Base-by-base conservation (phyloP, 2,113 vertebrate species). In the Vanacampus margaritifer region DNA sequence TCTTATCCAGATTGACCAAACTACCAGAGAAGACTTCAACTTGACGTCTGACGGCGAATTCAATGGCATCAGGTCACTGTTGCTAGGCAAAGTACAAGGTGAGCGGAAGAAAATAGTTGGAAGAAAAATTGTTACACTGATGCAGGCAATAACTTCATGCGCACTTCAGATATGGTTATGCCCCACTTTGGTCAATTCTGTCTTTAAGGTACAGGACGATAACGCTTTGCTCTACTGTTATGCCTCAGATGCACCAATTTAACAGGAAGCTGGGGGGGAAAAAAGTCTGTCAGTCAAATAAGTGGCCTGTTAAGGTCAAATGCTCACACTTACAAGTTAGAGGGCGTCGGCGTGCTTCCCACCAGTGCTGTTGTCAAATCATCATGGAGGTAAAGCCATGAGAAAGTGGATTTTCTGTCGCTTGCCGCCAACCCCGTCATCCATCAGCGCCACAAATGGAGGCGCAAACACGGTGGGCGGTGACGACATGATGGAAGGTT, bases 401-500 rank as follows among this genome's bases (percentile, higher is more conserved):
- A 74, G 65, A 68, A 73, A 77, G 81, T 74, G 63, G 71, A 73
- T 79, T 80, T 68, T 71, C 77, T 82, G 79, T 83, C 57, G 5
- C 56, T 68, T 3, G 10, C 64, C 43, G 54, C 61, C 65, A 59
- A 62, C 64, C 59, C 11, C 24, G 64, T 73, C 74, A 80, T 85
- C 76, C 73, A 82, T 86, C 86, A 82, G 73, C 45, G 67, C 68
- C 37, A 72, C 79, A 86, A 83, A 86, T 88, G 75, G 71, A 81
- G 23, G 74, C 28, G 26, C 68, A 74, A 77, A 74, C 74, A 68
- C 53, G 57, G 17, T 39, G 41, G 43, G 58, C 24, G 53, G 26
- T 16, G 0, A 56, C 6, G 53, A 28, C 23, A 68, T 53, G 71
- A 64, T 53, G 63, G 67, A 71, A 68, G 26, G 67, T 0, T 23